Evolutionary conservation across 2,113 vertebrate species (phyloP), one percentile per base, ranked within the genome.

Genomic region (Chascanopsetta lugubris): DNA sequence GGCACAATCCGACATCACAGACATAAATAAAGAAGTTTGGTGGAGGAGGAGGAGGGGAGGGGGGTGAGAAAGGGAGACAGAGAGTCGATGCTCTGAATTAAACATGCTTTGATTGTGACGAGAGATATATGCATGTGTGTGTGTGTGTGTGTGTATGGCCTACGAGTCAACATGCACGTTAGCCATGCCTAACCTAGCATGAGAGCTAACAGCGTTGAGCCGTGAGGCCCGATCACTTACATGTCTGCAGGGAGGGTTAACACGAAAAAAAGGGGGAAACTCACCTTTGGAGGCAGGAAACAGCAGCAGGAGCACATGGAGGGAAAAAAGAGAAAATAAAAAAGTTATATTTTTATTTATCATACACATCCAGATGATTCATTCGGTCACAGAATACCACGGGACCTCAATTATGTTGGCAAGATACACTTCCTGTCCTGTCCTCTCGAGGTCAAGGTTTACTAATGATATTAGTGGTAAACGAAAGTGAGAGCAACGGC

Each of bases 1-100:
- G 88, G 89, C 87, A 79, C 65, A 77, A 72, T 79, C 56, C 61
- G 62, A 81, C 79, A 67, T 85, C 84, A 89, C 69, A 83, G 63
- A 86, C 63, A 79, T 56, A 70, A 70, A 83, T 77, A 75, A 76
- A 81, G 66, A 51, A 77, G 30, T 32, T 25, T 29, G 11, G 29
- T 58, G 20, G 57, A 25, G 18, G 26, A 21, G 38, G 38, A 8
- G 29, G 29, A 8, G 29, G 60, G 21, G 56, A 24, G 60, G 22
- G 57, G 29, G 24, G 22, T 22, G 36, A 42, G 38, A 48, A 8
- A 43, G 43, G 8, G 34, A 61, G 55, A 48, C 25, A 59, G 30
- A 75, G 74, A 43, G 27, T 47, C 26, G 58, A 72, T 64, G 59
- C 70, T 74, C 26, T 84, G 71, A 79, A 79, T 83, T 78, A 85